Evolutionary conservation across 1,140 invertebrate genomes (phyloP), one percentile per base, ranked within the genome.

Genomic region (Drosophila bipectinata): DNA sequence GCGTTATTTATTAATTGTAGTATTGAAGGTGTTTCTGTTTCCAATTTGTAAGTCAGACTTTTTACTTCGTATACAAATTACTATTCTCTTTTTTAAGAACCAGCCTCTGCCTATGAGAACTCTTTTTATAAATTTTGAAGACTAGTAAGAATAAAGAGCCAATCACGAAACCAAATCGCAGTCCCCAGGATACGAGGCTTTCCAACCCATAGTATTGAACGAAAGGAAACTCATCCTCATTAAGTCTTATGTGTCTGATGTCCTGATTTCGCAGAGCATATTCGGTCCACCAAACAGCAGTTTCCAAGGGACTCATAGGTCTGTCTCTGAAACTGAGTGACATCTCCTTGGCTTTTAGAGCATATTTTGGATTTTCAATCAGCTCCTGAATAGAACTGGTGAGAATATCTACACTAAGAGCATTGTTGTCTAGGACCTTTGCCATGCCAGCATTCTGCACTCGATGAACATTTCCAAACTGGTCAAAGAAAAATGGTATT

Each of bases 201-300:
- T 78, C 49, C 1, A 82, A n/a, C 3, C 10, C 45, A 8, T 78
- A 82, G 18, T 82, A 82, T 3, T 18, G 51, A 1, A 72, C 34
- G 2, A 84, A 21, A 2, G 57, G 32, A 14, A 83, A 26, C 2
- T 63, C 74, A 3, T 54, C 57, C 1, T 79, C 74, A 15, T 91
- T 77, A 8, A 93, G 80, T 0, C 92, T 84, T 41, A 93, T 81
- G 55, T 92, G 91, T 0, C 73, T 64, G 3, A 92, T 91, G 37
- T 81, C 41, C 4, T 71, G 54, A 32, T 88, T 57, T 1, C 83
- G 80, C 52, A 54, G 72, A 58, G 94, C 92, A 59, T 95, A 95
- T 77, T 95, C 94, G 0, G 93, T 92, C 94, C 94, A 95, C 88
- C 93, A 95, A 12, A 94, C 90, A 2, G 94, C 93, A 2, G 92